Base-by-base conservation (phyloP, 2,888 invertebrate species). In the Pachymerium ferrugineum region DNA sequence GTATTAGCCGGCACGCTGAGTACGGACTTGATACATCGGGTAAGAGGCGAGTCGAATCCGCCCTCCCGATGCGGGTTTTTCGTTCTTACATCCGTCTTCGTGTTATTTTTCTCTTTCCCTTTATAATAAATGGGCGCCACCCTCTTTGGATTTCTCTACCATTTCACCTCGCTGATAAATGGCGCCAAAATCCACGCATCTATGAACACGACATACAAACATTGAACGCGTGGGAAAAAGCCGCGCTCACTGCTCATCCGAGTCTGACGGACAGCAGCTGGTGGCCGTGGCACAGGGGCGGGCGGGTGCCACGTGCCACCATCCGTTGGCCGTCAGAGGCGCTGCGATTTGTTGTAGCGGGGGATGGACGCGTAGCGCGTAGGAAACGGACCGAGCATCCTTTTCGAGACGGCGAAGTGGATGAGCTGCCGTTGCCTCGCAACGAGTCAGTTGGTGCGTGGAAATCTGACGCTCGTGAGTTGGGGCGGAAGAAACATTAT, bases 391-490 rank as follows among this genome's bases (percentile, higher is more conserved):
- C 33, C 12, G 12, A 33, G 33, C 33, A 12, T 33, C 33, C 12
- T 33, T 33, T 33, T 33, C 12, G 33, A 33, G 33, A 33, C 33
- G 33, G 33, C n/a, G 33, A 33, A 8, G 6, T 33, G 33, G 33
- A 33, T 33, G 33, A 33, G 33, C 33, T 33, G 12, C 54, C 6
- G 54, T 54, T 54, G 54, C 54, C 22, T 8, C 4, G 54, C 54
- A 22, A 54, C 54, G 54, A 54, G 54, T 22, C 16, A 19, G 54
- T 6, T n/a, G 54, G 54, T 22, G 54, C 54, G 54, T 22, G 16
- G 54, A 54, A 54, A 54, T 54, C 54, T 54, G 54, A 54, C 54
- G 54, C 54, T 22, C 54, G 54, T 22, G 54, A n/a, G 22, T 54
- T 22, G 54, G 54, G 8, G 54, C 54, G 54, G 54, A 54, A 54